Evolutionary conservation across 2,888 invertebrate genomes (phyloP).

Genomic region (Catocala nupta): DNA sequence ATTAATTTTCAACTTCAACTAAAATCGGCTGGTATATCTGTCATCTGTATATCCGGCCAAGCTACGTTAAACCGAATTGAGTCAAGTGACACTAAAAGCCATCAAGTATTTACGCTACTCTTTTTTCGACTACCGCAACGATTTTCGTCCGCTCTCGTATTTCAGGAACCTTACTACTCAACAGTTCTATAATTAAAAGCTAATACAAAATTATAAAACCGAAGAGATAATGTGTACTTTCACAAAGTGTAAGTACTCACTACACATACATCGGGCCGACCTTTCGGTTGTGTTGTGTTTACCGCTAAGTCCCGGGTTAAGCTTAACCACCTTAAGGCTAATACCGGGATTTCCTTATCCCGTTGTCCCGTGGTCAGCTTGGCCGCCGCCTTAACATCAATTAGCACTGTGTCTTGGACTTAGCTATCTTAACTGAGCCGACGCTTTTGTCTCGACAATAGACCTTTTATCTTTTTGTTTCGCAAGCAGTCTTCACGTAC

Average conservation of each 20-base stretch:
- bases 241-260: constrained; percentile 52
- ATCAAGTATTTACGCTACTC: no score
- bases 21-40: no score
- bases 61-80: no score
- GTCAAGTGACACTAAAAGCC: no score
- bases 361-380: constrained; percentile 66
- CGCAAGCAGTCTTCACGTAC: background rate
- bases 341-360: constrained; percentile 76
- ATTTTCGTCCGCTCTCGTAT: no score
- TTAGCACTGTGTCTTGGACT: constrained; percentile 66
- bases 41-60: no score
- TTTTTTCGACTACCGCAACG: no score
- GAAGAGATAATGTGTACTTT: constrained; percentile 49
- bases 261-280: constrained; percentile 44
- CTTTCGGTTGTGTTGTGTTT: constrained; percentile 64
- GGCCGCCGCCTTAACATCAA: constrained; percentile 68
- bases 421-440: constrained; percentile 43
- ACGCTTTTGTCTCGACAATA: constrained; percentile 38
- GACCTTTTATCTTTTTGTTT: constrained; percentile 30
- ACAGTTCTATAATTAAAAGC: no score
- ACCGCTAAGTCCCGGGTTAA: constrained; percentile 61
- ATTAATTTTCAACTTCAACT: no score
- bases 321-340: constrained; percentile 71
- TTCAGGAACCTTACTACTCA: no score
- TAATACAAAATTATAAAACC: constrained; percentile 25